Evolutionary conservation across 2,113 vertebrate species (phyloP).

Genomic region (Bos indicus): DNA sequence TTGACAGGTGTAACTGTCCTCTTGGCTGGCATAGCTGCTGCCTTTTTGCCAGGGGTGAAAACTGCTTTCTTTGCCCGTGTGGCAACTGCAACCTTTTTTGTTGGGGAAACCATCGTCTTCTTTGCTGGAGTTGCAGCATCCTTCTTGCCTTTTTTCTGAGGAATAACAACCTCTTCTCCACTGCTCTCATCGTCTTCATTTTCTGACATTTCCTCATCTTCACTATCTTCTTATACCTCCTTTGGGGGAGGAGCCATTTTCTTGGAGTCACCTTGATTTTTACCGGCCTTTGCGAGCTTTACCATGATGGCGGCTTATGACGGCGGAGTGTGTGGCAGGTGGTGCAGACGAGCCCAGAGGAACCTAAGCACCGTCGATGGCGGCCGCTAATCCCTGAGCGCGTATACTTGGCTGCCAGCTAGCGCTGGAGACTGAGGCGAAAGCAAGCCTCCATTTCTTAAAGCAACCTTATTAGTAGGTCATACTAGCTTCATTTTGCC

Average conservation of each 20-base stretch:
- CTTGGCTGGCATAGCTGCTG: neutral
- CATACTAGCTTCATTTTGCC: neutral
- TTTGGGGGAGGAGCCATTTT: constrained; percentile 88
- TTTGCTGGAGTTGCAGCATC: neutral
- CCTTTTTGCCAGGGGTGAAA: constrained; percentile 75
- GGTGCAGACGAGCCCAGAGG: too few species aligned
- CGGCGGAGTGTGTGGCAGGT: too few species aligned
- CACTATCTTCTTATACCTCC: constrained; percentile 81
- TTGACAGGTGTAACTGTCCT: constrained; percentile 58
- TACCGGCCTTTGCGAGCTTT: constrained; percentile 76
- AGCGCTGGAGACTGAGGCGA: too few species aligned
- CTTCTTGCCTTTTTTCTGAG: neutral
- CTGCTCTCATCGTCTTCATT: constrained; percentile 88
- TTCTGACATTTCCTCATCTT: constrained; percentile 88
- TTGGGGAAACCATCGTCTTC: neutral
- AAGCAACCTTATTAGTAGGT: neutral
- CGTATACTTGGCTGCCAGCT: too few species aligned
- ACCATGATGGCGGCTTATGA: too few species aligned
- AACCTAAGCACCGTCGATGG: too few species aligned
- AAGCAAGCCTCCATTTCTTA: neutral
- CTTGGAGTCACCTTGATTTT: constrained; percentile 85
- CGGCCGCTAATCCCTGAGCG: too few species aligned
- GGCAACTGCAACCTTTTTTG: neutral
- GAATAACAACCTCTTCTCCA: constrained; percentile 75
- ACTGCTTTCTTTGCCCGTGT: constrained; percentile 49